phyloP scores from a whole-genome alignment of 2,888 invertebrate species.

The Tetranychus piercei region DNA sequence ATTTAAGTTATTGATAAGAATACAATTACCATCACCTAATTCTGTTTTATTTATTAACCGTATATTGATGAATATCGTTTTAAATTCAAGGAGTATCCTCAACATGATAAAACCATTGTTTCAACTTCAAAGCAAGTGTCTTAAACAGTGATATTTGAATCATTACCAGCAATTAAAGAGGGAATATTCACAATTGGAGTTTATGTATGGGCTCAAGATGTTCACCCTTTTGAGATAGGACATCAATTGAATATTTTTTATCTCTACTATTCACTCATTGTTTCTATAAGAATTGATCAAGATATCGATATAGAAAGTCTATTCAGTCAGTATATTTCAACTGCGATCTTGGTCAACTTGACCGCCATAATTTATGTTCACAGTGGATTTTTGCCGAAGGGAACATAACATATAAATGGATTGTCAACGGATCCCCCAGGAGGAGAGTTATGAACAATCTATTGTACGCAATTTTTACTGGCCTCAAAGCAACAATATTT shows the following conservation, averaged over 20 bases:
- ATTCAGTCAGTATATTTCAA: background rate
- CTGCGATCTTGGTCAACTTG: background rate
- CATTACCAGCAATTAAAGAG: background rate
- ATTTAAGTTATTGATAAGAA: too few species aligned
- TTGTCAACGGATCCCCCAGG: background rate
- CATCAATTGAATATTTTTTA: background rate
- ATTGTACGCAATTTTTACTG: background rate
- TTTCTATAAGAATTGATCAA: background rate
- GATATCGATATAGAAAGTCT: background rate
- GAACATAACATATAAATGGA: conserved; percentile 11
- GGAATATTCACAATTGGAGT: conserved; percentile 5
- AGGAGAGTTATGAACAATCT: background rate
- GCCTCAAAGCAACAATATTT: background rate
- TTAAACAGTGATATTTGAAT: background rate
- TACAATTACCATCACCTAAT: too few species aligned
- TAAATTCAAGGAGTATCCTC: background rate
- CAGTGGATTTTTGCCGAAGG: background rate
- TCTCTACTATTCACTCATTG: background rate
- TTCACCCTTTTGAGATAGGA: too few species aligned
- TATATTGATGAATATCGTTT: background rate
- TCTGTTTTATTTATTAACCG: too few species aligned
- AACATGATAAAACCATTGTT: background rate
- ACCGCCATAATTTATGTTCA: background rate
- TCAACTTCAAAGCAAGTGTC: too few species aligned
- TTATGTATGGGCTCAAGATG: background rate